A percentile compares a stretch with the other conserved stretches of the same genome.
Conservation (phyloP, 2,797 vertebrate species). For the Sebastes cheni region DNA sequence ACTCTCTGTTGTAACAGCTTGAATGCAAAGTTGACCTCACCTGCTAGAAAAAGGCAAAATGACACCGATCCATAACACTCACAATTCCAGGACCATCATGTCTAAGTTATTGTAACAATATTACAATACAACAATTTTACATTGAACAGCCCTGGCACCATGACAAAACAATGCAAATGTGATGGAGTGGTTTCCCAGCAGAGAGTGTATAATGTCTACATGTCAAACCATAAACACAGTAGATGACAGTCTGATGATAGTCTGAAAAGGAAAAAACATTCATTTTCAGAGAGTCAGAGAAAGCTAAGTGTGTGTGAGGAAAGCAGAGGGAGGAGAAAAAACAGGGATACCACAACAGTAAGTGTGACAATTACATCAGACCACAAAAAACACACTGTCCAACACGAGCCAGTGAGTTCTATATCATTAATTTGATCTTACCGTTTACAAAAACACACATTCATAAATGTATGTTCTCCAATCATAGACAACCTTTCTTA, state of each 20-base stretch:
- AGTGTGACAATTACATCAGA: background rate
- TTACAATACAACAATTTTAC: background rate
- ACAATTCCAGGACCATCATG: background rate
- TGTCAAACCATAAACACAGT: background rate
- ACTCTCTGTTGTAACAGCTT: background rate
- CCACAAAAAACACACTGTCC: background rate
- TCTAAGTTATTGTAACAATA: background rate
- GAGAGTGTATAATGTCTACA: background rate
- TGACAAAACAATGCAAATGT: background rate
- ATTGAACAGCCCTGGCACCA: background rate
- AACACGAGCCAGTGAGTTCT: background rate
- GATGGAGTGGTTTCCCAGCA: background rate
- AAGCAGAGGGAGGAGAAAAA: background rate
- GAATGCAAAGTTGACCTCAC: background rate
- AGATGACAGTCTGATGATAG: background rate
- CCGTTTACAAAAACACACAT: background rate
- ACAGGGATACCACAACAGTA: background rate
- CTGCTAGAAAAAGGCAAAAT: background rate
- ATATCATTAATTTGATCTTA: background rate
- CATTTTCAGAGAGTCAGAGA: background rate
- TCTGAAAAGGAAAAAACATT: background rate
- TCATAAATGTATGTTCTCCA: background rate
- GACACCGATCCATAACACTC: background rate
- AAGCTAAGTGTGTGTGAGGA: background rate
- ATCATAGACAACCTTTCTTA: background rate